Percentiles rank a stretch among this genome's conserved stretches.
phyloP scores from a whole-genome alignment of 2,113 vertebrate genomes.

The Podarcis raffonei region DNA sequence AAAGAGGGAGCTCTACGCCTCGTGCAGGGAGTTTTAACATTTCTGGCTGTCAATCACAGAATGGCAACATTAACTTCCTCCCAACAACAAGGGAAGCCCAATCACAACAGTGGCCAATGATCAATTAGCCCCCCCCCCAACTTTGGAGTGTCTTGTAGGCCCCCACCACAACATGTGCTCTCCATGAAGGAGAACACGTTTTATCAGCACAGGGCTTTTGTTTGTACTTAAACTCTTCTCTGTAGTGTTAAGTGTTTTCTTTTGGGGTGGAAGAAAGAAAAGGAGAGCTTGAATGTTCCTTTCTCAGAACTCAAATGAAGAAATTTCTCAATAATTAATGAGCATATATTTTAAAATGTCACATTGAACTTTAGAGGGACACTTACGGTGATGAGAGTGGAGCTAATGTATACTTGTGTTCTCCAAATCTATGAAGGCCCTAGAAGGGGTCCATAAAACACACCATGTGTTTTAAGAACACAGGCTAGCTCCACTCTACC shows the following conservation, averaged over 20 bases:
- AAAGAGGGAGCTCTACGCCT: no score
- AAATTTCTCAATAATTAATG: slow-evolving; percentile 44
- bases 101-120: no score
- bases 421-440: background rate
- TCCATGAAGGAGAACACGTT: no score
- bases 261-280: background rate
- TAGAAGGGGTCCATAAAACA: background rate
- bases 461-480: background rate
- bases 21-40: no score
- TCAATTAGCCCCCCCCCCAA: no score
- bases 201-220: slow-evolving; percentile 22
- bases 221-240: slow-evolving; percentile 18
- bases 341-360: slow-evolving; percentile 51
- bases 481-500: background rate
- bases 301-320: slow-evolving; percentile 45
- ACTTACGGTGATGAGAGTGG: background rate
- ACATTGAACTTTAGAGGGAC: slow-evolving; percentile 41
- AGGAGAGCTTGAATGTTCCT: slow-evolving; percentile 9
- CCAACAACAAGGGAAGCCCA: no score
- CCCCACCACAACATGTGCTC: no score
- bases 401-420: background rate
- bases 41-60: no score
- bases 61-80: no score
- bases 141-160: no score
- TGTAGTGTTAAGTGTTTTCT: background rate